These are phyloP conservation scores for Distichodus sexfasciatus DNA, from an alignment of 2,797 vertebrate species.

Conservation along the genomic window DNA sequence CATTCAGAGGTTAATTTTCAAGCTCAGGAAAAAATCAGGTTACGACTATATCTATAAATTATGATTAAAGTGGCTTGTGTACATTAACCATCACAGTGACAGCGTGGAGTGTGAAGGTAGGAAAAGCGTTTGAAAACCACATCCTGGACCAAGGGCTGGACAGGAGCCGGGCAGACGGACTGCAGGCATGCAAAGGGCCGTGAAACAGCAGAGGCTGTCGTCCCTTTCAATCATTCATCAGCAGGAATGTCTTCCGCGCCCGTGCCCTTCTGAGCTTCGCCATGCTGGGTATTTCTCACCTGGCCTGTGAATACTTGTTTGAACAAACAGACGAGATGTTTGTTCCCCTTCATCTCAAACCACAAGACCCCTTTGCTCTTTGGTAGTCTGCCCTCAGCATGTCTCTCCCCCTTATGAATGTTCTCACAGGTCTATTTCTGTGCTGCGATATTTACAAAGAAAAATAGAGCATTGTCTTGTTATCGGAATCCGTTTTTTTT, in stretches of 20 bases:
- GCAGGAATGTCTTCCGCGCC: conserved; percentile 57
- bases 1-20: conserved; percentile 60
- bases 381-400: conserved; percentile 17
- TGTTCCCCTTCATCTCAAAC: conserved; percentile 42
- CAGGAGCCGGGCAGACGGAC: background rate
- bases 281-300: conserved; percentile 23
- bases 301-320: conserved; percentile 51
- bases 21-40: conserved; percentile 49
- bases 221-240: conserved; percentile 55
- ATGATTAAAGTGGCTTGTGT: conserved; percentile 35
- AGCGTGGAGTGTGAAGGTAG: conserved; percentile 15
- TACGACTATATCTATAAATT: conserved; percentile 47
- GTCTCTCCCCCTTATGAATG: background rate
- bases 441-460: background rate
- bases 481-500: no score
- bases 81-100: conserved; percentile 44
- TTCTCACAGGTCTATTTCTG: conserved; percentile 1
- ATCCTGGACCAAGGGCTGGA: conserved; percentile 20
- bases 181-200: conserved; percentile 6
- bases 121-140: conserved; percentile 14
- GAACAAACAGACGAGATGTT: conserved; percentile 47
- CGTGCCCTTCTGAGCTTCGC: conserved; percentile 14
- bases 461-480: no score
- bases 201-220: conserved; percentile 42
- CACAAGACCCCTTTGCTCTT: conserved; percentile 43